Conservation (phyloP, 2,888 invertebrate genomes). For the Ceriagrion tenellum region DNA sequence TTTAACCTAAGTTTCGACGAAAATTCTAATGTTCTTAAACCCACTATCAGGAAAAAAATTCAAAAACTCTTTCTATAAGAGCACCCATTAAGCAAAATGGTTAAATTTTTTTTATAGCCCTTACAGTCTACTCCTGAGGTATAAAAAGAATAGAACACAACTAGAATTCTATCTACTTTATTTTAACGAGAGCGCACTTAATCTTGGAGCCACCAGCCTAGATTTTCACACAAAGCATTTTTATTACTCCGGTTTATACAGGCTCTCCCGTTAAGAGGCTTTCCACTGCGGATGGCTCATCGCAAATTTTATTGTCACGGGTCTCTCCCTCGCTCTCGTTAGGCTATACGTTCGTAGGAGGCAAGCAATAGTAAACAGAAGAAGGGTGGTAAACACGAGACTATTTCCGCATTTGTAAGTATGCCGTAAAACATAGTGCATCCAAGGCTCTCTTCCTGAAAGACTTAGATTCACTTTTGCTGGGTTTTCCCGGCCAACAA, state of each 20-base stretch:
- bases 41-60: too few relatives aligned
- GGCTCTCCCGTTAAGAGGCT: neutral
- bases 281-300: neutral
- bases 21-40: too few relatives aligned
- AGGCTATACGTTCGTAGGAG: neutral
- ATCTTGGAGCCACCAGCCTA: neutral
- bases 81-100: too few relatives aligned
- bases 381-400: neutral
- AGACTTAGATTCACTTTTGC: neutral
- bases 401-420: neutral
- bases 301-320: neutral
- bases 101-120: too few relatives aligned
- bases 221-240: neutral
- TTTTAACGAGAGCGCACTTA: neutral
- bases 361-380: neutral
- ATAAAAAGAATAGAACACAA: too few relatives aligned
- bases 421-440: neutral
- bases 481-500: neutral
- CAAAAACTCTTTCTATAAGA: too few relatives aligned
- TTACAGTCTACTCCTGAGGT: too few relatives aligned
- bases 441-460: neutral
- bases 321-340: neutral
- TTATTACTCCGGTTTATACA: neutral
- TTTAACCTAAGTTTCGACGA: too few relatives aligned
- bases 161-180: neutral